These are phyloP conservation scores for Sipha flava DNA, from an alignment of 1,140 invertebrate species.

Conservation along the genomic window DNA sequence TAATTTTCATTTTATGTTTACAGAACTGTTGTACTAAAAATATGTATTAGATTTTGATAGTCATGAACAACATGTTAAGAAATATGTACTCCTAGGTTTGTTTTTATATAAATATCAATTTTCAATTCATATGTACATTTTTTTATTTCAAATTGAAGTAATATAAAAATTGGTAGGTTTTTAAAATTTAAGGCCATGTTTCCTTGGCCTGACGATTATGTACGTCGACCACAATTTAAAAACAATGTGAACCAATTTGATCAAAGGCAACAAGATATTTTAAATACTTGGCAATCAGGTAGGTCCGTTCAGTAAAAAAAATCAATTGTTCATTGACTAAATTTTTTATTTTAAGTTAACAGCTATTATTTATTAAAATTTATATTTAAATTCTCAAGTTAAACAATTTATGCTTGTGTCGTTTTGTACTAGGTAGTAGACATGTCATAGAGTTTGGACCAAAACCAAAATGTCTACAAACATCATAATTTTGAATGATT, in stretches of 20 bases:
- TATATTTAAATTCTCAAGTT: neutral
- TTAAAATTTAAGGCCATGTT: slow-evolving; percentile 20
- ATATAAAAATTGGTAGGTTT: slow-evolving; percentile 19
- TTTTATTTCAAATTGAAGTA: neutral
- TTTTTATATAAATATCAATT: neutral
- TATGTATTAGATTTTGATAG: neutral
- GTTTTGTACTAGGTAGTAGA: neutral
- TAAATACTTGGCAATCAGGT: slow-evolving; percentile 25
- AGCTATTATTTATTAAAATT: neutral
- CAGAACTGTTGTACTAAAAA: neutral
- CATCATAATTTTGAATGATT: slow-evolving; percentile 11
- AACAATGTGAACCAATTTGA: slow-evolving; percentile 7
- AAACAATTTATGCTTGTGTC: neutral
- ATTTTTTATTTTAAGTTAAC: neutral
- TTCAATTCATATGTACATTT: neutral
- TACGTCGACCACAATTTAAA: slow-evolving; percentile 18
- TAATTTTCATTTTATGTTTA: neutral
- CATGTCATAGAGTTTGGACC: neutral
- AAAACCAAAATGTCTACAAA: neutral
- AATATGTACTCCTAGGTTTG: neutral
- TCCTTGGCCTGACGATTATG: slow-evolving; percentile 2
- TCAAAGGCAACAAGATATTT: slow-evolving; percentile 17
- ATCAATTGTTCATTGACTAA: neutral
- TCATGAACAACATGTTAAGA: neutral
- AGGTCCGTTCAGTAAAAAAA: neutral